A percentile compares a stretch with the other conserved stretches of the same genome.
These are phyloP conservation scores for Eucera pruinosa DNA, from an alignment of 2,888 invertebrate genomes.

Conservation along the genomic window DNA sequence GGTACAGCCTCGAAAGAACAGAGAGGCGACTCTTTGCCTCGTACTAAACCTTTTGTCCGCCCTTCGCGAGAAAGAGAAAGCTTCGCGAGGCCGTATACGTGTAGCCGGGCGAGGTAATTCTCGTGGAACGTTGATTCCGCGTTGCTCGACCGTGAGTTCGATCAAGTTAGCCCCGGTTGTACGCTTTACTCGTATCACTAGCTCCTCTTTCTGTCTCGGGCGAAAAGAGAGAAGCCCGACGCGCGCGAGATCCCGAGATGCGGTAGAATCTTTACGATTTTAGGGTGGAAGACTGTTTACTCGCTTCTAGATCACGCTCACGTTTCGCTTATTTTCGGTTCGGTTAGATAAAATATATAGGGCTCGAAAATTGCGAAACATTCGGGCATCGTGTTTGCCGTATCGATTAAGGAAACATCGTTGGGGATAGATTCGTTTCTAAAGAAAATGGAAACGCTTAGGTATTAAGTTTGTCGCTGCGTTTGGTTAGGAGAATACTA, in stretches of 20 bases:
- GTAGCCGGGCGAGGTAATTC: constrained; percentile 39
- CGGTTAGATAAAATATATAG: no score
- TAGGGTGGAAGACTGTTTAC: not conserved
- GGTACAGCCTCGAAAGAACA: constrained; percentile 20
- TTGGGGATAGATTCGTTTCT: no score
- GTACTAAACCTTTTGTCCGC: constrained; percentile 35
- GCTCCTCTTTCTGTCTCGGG: not conserved
- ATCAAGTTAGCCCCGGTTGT: constrained; percentile 44
- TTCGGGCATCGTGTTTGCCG: no score
- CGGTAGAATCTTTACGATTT: constrained; percentile 6
- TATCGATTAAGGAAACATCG: no score
- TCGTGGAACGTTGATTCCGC: constrained; percentile 35
- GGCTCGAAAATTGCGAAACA: no score
- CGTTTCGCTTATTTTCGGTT: no score
- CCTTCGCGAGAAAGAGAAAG: constrained; percentile 22
- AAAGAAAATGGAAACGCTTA: no score
- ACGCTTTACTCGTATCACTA: constrained; percentile 23
- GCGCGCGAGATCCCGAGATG: no score
- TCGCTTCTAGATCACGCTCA: not conserved
- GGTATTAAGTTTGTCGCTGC: no score
- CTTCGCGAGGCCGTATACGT: not conserved
- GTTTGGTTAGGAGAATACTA: no score
- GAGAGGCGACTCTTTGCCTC: constrained; percentile 12
- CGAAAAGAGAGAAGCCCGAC: no score
- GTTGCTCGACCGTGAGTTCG: constrained; percentile 49